Evolutionary conservation across 2,888 invertebrate species (phyloP).

Genomic region (Ophion ventricosus): DNA sequence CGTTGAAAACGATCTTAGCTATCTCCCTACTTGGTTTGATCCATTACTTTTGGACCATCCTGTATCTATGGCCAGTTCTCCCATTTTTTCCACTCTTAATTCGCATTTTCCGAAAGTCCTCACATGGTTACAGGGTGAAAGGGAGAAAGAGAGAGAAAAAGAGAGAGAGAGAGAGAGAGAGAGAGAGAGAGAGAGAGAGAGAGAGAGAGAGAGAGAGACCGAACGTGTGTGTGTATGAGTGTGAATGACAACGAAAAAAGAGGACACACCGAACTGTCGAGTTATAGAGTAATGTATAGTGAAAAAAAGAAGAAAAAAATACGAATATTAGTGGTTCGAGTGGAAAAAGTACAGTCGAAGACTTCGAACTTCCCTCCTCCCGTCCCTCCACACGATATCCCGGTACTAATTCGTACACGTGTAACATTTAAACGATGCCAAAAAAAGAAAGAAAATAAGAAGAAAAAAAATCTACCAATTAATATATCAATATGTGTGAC

Average conservation of each 20-base stretch:
- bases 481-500: constrained; percentile 79
- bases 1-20: too few relatives aligned
- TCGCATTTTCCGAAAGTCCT: neutral
- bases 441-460: constrained; percentile 35
- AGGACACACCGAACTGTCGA: neutral
- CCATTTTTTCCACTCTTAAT: neutral
- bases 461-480: constrained; percentile 55
- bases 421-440: constrained; percentile 54
- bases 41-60: too few relatives aligned
- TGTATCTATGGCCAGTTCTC: neutral
- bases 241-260: neutral
- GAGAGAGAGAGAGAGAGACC: neutral
- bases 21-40: too few relatives aligned
- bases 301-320: neutral
- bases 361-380: constrained; percentile 4
- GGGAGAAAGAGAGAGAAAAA: neutral
- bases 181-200: too few relatives aligned
- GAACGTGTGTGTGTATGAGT: neutral
- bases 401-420: constrained; percentile 50
- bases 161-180: neutral
- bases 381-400: constrained; percentile 11
- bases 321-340: constrained; percentile 23
- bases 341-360: constrained; percentile 30
- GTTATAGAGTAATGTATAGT: constrained; percentile 16
- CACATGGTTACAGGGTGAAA: constrained; percentile 8